A percentile compares a stretch with the other conserved stretches of the same genome.
These are phyloP conservation scores for Abrostola tripartita DNA, from an alignment of 2,888 invertebrate genomes.

Conservation along the genomic window DNA sequence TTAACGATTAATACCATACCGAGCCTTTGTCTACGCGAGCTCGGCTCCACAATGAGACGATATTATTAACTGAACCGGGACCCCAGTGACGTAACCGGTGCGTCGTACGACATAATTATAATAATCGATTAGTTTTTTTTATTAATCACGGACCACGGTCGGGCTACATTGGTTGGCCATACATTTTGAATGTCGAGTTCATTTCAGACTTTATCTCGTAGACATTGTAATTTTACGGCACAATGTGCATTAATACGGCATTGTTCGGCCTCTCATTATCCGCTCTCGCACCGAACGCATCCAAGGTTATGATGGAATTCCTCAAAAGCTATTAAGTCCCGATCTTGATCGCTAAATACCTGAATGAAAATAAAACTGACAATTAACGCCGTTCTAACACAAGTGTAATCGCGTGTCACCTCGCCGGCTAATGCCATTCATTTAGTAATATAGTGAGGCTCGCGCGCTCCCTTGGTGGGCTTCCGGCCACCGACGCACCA, in stretches of 20 bases:
- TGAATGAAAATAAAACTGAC: constrained; percentile 67
- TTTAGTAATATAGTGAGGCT: constrained; percentile 62
- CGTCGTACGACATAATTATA: constrained; percentile 57
- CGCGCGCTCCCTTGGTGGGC: constrained; percentile 78
- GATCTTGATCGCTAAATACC: constrained; percentile 66
- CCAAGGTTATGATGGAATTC: constrained; percentile 72
- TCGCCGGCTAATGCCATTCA: constrained; percentile 65
- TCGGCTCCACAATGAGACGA: constrained; percentile 59
- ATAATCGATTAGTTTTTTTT: constrained; percentile 51
- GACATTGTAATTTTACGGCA: constrained; percentile 75
- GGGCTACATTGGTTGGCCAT: constrained; percentile 54
- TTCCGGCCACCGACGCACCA: constrained; percentile 60
- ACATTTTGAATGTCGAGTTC: constrained; percentile 54
- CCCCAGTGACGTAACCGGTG: constrained; percentile 28
- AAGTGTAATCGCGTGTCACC: constrained; percentile 70
- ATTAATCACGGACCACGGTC: constrained; percentile 42
- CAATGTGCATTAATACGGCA: constrained; percentile 66
- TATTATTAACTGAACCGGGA: constrained; percentile 63
- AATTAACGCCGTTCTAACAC: constrained; percentile 70
- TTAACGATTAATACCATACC: constrained; percentile 77
- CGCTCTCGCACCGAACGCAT: constrained; percentile 50
- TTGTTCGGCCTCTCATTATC: constrained; percentile 60
- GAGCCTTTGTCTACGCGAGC: constrained; percentile 72
- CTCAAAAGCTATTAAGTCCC: constrained; percentile 68
- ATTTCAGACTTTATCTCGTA: constrained; percentile 64